These are phyloP conservation scores for Cavia aperea DNA, from an alignment of 2,113 vertebrate species.

Conservation along the genomic window DNA sequence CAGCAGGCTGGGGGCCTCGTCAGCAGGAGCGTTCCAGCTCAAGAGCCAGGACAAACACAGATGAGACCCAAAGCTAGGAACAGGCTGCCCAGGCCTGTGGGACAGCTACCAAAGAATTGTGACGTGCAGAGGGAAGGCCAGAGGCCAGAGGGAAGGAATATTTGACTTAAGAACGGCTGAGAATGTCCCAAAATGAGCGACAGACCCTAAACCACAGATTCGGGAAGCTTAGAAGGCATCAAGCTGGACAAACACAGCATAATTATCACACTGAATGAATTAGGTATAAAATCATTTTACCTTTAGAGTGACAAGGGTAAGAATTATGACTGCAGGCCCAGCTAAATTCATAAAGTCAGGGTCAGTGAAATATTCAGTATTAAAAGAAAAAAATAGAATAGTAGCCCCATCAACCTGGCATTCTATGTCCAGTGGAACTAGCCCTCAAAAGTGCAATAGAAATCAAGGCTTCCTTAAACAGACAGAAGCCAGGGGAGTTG, in stretches of 20 bases:
- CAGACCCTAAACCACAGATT: not conserved
- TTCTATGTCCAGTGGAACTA: not conserved
- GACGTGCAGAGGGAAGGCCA: accelerated
- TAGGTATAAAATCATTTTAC: accelerated
- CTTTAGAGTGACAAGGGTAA: accelerated
- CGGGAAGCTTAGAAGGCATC: not conserved
- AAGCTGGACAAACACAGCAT: too few relatives aligned
- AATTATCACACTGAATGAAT: not conserved
- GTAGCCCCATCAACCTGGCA: accelerated
- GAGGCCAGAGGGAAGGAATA: not conserved
- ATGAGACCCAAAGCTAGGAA: too few relatives aligned
- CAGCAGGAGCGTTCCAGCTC: not conserved
- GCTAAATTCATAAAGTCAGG: accelerated
- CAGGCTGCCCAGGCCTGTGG: too few relatives aligned
- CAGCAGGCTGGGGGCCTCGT: not conserved
- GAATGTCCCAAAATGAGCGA: not conserved
- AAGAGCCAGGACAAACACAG: not conserved
- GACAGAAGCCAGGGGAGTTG: not conserved
- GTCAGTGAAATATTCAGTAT: accelerated
- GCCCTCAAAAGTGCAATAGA: not conserved
- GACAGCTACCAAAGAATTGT: accelerated
- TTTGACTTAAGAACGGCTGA: too few relatives aligned
- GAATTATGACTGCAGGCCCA: accelerated
- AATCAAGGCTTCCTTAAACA: not conserved
- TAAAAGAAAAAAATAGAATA: not conserved